These are phyloP conservation scores for Falco biarmicus DNA, from an alignment of 2,797 vertebrate genomes.

Conservation along the genomic window DNA sequence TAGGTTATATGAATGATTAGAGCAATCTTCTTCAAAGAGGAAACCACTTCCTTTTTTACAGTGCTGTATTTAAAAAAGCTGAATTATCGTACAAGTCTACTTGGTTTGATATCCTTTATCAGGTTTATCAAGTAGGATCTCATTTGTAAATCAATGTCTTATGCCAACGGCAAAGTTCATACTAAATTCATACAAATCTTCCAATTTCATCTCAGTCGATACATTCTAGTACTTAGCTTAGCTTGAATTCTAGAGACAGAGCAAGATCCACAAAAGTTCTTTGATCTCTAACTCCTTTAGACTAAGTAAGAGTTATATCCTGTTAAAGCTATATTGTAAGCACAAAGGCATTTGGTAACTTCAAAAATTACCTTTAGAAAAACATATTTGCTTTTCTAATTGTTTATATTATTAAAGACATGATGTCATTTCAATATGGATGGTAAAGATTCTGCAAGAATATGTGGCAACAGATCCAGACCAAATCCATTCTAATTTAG, in stretches of 20 bases:
- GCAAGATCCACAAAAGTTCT: neutral
- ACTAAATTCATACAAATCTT: neutral
- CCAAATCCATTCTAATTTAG: neutral
- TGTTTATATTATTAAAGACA: neutral
- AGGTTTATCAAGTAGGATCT: neutral
- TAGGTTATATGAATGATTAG: neutral
- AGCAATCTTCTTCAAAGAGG: neutral
- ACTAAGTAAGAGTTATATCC: neutral
- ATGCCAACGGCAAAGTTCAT: neutral
- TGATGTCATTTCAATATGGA: neutral
- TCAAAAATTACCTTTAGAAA: neutral
- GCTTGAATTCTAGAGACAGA: neutral
- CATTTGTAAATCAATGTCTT: neutral
- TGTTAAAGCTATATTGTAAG: neutral
- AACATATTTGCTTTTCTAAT: neutral
- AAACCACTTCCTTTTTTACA: neutral
- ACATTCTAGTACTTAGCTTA: neutral
- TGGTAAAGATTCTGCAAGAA: neutral
- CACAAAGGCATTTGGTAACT: neutral
- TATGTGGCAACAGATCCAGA: neutral
- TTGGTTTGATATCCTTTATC: neutral
- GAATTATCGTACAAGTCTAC: neutral
- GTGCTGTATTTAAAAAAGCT: neutral
- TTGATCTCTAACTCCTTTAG: neutral
- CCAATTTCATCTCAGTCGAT: neutral